Evolutionary conservation across 1,140 invertebrate species (phyloP).

Genomic region (Penaeus indicus): DNA sequence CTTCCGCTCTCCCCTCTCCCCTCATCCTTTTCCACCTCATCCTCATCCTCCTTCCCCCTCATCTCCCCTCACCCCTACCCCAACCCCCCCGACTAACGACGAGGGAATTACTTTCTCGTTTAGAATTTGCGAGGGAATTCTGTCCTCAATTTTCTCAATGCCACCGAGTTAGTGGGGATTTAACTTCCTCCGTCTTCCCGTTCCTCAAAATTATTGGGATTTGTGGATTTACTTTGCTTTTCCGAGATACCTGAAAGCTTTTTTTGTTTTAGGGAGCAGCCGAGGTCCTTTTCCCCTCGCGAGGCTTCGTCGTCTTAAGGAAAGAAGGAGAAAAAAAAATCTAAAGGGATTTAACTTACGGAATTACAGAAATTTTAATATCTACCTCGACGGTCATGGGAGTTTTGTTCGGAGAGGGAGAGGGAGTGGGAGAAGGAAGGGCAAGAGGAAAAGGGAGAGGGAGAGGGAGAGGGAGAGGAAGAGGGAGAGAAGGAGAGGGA

Average conservation of each 20-base stretch:
- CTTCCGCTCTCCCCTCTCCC: no score
- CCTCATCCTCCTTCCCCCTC: background rate
- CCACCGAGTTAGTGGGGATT: slow-evolving; percentile 36
- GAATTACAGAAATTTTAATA: no score
- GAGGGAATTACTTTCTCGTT: slow-evolving; percentile 28
- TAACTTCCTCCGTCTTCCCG: slow-evolving; percentile 10
- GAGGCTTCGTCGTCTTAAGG: no score
- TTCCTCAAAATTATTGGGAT: slow-evolving; percentile 42
- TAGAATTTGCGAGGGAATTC: slow-evolving; percentile 17
- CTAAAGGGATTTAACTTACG: no score
- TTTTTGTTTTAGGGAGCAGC: background rate
- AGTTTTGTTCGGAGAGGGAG: background rate
- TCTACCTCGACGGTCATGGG: no score
- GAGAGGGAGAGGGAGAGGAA: background rate
- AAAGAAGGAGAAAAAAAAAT: no score
- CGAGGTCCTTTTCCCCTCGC: background rate
- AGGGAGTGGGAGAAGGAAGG: slow-evolving; percentile 2
- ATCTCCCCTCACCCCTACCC: no score
- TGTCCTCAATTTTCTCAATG: slow-evolving; percentile 21
- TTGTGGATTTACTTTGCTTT: background rate
- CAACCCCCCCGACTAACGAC: background rate
- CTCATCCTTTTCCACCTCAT: background rate
- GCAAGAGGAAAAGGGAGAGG: background rate
- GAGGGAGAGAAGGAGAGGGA: background rate
- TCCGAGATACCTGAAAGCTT: background rate